Base-by-base conservation (phyloP, 2,888 invertebrate genomes). In the Xestia c-nigrum region DNA sequence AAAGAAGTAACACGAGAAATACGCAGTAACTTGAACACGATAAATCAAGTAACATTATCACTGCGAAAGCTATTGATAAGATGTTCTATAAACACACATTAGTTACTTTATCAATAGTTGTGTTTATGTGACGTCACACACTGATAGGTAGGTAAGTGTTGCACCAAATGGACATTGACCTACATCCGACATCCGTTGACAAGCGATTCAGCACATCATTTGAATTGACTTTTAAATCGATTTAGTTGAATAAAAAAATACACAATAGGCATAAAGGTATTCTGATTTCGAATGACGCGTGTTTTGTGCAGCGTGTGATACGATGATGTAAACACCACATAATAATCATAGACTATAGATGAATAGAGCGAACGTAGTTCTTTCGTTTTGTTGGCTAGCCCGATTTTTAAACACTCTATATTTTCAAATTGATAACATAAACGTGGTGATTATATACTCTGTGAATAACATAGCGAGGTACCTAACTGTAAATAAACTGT, bases 211-310 rank as follows among this genome's bases (percentile, higher is more conserved):
- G 87, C 90, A 93, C 91, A 93, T 93, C 90, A 92, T 87, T 89
- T 89, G 91, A 92, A 94, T 94, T 94, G 94, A 94, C 91, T 95
- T 94, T 91, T 89, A 93, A 94, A 95, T 92, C 89, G 87, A 87
- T 89, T 87, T 90, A 89, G 91, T 89, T 92, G 93, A 94, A 94
- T 94, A 93, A 91, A 92, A 75, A 91, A 89, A 85, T 89, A 86
- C 85, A 86, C 89, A 87, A 87, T 69, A 83, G 83, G 72, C 78
- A 65, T 85, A 78, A n/a, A n/a, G n/a, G n/a, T 87, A 31, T 31
- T 87, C 83, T 78, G 87, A 78, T 81, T 81, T 59, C 74, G 78
- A 82, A 83, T 84, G 88, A 87, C 84, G 84, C 78, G 84, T 85
- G 85, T 83, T 87, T 80, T 85, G 79, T 87, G 83, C 64, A 61